Evolutionary conservation across 2,113 vertebrate genomes (phyloP), one percentile per base, ranked within the genome.

Genomic region (Myotis brandtii): DNA sequence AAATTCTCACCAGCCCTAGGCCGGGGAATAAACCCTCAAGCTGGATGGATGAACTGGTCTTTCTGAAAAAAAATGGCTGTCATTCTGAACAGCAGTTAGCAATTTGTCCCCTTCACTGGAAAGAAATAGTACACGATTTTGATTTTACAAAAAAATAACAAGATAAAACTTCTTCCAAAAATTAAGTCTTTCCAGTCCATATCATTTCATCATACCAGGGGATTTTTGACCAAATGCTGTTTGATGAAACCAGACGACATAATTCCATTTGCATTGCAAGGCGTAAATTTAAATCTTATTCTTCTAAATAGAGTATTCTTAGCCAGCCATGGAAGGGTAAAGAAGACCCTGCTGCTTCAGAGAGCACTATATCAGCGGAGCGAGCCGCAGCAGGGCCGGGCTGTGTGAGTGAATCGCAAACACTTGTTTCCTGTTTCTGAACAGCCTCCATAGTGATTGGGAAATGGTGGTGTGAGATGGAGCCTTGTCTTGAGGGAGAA

Each of bases 391-490:
- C 25, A 3, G 18, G 0, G 10, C n/a, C 64, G 13, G 27, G 25
- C 56, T 62, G 30, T 86, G 52, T 56, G 66, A 32, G 62, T 67
- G 23, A 95, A 50, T 43, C 95, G 34, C 96, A 92, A 97, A 97
- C 37, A 94, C 6, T 97, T 96, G 90, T 97, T 93, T 97, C 94
- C 76, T 95, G 46, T 94, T 94, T 89, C 81, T 32, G 16, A 95
- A 59, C 95, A 99, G 99, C 99, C 77, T 99, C 99, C 98, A 99
- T 99, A 97, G 99, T 99, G 97, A 99, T 99, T 98, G 99, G 99
- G 90, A 99, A 99, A 95, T 99, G 99, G 99, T 99, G 99, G 99
- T 99, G 99, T 98, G 99, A 99, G 99, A 99, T 99, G 99, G 99
- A 99, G 94, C 99, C 99, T 6, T 99, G 99, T 98, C 98, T 99